These are phyloP conservation scores for Mystacornis crossleyi DNA, from an alignment of 2,113 vertebrate species.

Conservation along the genomic window DNA sequence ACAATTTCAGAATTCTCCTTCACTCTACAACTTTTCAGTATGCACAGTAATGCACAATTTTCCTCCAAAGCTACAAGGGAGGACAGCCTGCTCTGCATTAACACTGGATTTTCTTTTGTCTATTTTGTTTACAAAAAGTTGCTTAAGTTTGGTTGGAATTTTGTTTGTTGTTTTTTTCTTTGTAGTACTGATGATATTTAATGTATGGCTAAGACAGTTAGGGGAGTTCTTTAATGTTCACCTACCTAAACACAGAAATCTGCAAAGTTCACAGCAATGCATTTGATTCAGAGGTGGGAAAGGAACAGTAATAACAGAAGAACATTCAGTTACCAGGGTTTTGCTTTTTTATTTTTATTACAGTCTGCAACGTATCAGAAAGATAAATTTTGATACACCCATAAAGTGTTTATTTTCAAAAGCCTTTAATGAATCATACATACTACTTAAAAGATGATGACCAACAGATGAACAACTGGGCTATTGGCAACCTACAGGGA, in stretches of 20 bases:
- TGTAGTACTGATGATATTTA: not conserved
- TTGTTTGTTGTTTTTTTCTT: not conserved
- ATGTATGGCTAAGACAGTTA: not conserved
- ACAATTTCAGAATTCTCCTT: not conserved
- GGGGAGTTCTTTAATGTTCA: not conserved
- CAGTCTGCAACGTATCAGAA: not conserved
- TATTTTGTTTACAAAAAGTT: not conserved
- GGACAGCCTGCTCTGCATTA: not conserved
- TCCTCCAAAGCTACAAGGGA: not conserved
- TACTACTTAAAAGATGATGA: not conserved
- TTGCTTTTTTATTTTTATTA: not conserved
- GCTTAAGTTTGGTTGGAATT: not conserved
- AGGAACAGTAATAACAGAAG: not conserved
- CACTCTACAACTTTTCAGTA: not conserved
- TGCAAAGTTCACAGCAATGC: not conserved
- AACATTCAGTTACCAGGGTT: not conserved
- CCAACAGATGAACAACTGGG: not conserved
- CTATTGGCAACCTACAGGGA: not conserved
- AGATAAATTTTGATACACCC: not conserved
- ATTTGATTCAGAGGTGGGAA: not conserved
- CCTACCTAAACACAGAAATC: not conserved
- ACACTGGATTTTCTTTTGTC: not conserved
- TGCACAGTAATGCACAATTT: not conserved
- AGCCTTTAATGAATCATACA: not conserved
- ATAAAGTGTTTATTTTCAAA: conserved; percentile 13